Base-by-base conservation (phyloP, 2,113 vertebrate genomes). In the Tachysurus fulvidraco region DNA sequence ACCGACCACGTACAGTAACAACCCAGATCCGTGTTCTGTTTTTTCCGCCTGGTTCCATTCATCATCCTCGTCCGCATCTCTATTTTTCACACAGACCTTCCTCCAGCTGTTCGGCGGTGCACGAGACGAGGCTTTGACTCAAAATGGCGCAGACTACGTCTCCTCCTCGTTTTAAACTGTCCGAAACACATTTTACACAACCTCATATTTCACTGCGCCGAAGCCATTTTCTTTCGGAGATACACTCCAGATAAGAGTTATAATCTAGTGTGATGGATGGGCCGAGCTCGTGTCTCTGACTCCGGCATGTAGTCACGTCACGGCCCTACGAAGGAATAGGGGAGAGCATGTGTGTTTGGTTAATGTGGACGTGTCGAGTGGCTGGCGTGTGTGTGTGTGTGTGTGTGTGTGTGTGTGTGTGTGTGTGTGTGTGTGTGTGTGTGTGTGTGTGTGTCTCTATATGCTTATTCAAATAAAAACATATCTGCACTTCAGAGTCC, bases 281-380 rank as follows among this genome's bases (percentile, higher is more conserved):
- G 90, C 91, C 89, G 88, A 89, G 87, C 88, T 87, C 85, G 88
- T 91, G 92, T 91, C 86, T 82, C 28, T 92, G 91, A 93, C 89
- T 88, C 86, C 71, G 91, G 88, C 93, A 93, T 95, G 93, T 93
- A 93, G 93, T 93, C 41, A 89, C 90, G 71, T 73, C 87, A 83
- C 46, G 74, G 55, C 50, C n/a, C 59, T 94, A 94, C 92, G 93
- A 92, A 90, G 90, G 90, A 90, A 91, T 92, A 92, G 13, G 85
- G 91, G 86, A 84, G 28, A 86, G 67, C 92, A 94, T 91, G 93
- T 95, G 94, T 95, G 94, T 94, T 95, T 94, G 93, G 94, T 95
- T 94, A 94, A 93, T 59, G 94, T 94, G 92, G 92, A 92, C 93
- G 91, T 94, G 94, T 94, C 93, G 93, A 94, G 93, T 91, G 92